phyloP scores from a whole-genome alignment of 2,888 invertebrate species.

The Zonitis immaculata region DNA sequence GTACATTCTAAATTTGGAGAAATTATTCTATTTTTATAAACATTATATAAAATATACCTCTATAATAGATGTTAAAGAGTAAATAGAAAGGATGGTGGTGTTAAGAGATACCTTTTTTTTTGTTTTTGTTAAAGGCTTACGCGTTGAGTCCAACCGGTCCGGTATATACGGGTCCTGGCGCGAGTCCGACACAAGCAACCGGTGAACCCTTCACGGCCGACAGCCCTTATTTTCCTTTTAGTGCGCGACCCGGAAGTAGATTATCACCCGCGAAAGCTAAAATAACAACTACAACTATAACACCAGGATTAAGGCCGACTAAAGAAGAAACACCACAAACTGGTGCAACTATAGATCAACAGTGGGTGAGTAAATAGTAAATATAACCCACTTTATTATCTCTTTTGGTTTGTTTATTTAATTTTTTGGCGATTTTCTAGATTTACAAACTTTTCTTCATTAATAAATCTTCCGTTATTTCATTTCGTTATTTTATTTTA shows the following conservation, averaged over 20 bases:
- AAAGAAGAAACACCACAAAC: slow-evolving; percentile 40
- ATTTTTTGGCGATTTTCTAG: too few species aligned
- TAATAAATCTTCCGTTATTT: too few species aligned
- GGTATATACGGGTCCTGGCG: slow-evolving; percentile 46
- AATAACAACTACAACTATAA: slow-evolving; percentile 25
- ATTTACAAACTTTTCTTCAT: too few species aligned
- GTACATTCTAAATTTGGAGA: neutral
- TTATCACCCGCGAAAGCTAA: slow-evolving; percentile 53
- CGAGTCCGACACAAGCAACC: slow-evolving; percentile 51
- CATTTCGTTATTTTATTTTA: too few species aligned
- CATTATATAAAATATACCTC: neutral
- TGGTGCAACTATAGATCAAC: slow-evolving; percentile 43
- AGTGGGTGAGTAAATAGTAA: slow-evolving; percentile 45
- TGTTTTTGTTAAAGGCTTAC: slow-evolving; percentile 43
- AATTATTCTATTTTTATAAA: neutral
- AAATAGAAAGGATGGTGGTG: neutral
- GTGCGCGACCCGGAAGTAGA: slow-evolving; percentile 51
- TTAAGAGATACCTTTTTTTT: slow-evolving; percentile 6
- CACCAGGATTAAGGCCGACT: slow-evolving; percentile 37
- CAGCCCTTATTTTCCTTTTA: slow-evolving; percentile 63
- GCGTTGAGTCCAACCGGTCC: slow-evolving; percentile 49
- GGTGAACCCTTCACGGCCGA: slow-evolving; percentile 58
- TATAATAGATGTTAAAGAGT: neutral
- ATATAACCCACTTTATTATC: slow-evolving; percentile 8
- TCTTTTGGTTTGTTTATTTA: too few species aligned